Conservation (phyloP, 2,888 invertebrate species). For the Leptinotarsa juncta region DNA sequence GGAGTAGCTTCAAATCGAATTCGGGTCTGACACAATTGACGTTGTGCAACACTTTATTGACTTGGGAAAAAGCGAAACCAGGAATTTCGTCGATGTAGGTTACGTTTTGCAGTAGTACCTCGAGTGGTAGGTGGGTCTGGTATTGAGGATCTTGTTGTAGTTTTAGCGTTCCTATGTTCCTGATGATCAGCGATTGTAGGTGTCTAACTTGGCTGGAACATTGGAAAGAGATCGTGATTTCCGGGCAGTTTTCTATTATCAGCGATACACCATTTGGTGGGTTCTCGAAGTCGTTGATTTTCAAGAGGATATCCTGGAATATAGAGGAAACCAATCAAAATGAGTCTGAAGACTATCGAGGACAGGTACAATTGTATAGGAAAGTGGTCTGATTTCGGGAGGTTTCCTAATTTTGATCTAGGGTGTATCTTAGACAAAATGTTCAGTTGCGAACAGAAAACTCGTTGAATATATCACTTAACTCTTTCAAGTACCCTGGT, state of each 20-base stretch:
- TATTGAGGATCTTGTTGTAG: slow-evolving; percentile 51
- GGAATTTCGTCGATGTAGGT: slow-evolving; percentile 67
- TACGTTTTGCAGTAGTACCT: slow-evolving; percentile 67
- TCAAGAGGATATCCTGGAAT: slow-evolving; percentile 69
- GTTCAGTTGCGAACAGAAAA: too few relatives aligned
- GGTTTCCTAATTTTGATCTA: too few relatives aligned
- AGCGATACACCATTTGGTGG: slow-evolving; percentile 66
- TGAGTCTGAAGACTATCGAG: too few relatives aligned
- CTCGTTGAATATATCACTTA: too few relatives aligned
- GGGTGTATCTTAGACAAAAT: too few relatives aligned
- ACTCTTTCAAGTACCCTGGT: too few relatives aligned
- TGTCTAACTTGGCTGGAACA: slow-evolving; percentile 66
- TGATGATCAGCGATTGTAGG: slow-evolving; percentile 52
- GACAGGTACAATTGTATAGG: too few relatives aligned
- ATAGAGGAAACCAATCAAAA: not conserved
- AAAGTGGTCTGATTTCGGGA: too few relatives aligned
- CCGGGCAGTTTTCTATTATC: slow-evolving; percentile 68
- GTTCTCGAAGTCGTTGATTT: slow-evolving; percentile 68
- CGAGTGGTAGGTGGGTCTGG: slow-evolving; percentile 53
- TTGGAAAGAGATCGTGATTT: slow-evolving; percentile 66
- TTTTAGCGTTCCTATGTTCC: slow-evolving; percentile 65
- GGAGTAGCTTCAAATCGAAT: slow-evolving; percentile 59
- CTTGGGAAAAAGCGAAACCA: slow-evolving; percentile 65
- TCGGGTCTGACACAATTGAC: slow-evolving; percentile 59
- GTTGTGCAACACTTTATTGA: slow-evolving; percentile 44